Conservation (phyloP, 2,888 invertebrate species). For the Anorthoa munda region DNA sequence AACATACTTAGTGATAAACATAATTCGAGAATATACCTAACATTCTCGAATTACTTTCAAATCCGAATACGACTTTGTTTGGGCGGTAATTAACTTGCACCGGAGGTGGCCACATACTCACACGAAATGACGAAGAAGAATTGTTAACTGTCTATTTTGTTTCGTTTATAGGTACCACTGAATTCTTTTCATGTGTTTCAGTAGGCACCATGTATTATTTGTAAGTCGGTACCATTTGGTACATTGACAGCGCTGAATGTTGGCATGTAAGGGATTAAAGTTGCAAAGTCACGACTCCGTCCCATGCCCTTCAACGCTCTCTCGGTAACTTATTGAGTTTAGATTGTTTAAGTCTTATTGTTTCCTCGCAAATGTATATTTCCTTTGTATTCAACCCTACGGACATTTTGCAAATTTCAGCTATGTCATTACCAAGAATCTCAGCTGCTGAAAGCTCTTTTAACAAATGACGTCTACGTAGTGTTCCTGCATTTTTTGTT, state of each 20-base stretch:
- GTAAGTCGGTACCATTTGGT: not conserved
- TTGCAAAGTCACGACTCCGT: conserved; percentile 39
- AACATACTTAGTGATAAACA: not conserved
- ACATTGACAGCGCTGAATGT: conserved; percentile 9
- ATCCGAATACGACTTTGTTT: too few relatives aligned
- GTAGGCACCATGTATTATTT: not conserved
- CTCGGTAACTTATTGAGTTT: conserved; percentile 28
- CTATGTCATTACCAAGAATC: conserved; percentile 16
- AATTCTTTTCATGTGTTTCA: conserved; percentile 4
- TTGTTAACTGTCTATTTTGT: not conserved
- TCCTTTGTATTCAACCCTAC: not conserved
- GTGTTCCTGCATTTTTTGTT: conserved; percentile 20
- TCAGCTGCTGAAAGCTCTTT: conserved; percentile 23
- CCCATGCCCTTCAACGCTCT: not conserved
- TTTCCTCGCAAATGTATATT: conserved; percentile 29
- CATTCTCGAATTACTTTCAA: not conserved
- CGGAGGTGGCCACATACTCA: too few relatives aligned
- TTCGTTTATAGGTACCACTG: not conserved
- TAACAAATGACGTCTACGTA: conserved; percentile 20
- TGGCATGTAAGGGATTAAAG: conserved; percentile 23
- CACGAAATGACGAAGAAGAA: too few relatives aligned
- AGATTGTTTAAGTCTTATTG: conserved; percentile 18
- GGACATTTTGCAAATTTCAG: conserved; percentile 6
- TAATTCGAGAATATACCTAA: not conserved
- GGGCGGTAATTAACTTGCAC: too few relatives aligned